Conservation (phyloP, 2,888 invertebrate genomes). For the Tortricodes alternella region DNA sequence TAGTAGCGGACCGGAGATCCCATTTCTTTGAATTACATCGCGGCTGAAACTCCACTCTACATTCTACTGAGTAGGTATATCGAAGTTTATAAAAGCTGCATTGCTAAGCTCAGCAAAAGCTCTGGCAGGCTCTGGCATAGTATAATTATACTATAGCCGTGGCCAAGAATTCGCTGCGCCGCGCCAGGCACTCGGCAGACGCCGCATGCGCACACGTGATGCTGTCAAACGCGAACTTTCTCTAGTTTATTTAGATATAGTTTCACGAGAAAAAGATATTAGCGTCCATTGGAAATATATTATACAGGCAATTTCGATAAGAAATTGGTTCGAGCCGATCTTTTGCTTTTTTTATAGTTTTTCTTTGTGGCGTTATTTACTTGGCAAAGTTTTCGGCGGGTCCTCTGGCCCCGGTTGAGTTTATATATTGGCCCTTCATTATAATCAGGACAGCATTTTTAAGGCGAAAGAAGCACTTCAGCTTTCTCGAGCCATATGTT, state of each 20-base stretch:
- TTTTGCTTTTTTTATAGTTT: conserved; percentile 45
- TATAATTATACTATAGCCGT: no score
- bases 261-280: conserved; percentile 28
- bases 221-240: conserved; percentile 61
- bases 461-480: background rate
- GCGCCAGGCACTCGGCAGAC: conserved; percentile 18
- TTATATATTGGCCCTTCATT: conserved; percentile 48
- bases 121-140: background rate
- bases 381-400: conserved; percentile 54
- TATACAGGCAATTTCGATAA: conserved; percentile 36
- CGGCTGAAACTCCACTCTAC: background rate
- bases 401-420: conserved; percentile 41
- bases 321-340: conserved; percentile 32
- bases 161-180: no score
- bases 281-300: conserved; percentile 24
- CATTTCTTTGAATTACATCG: conserved; percentile 4
- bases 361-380: conserved; percentile 49
- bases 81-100: background rate
- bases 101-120: background rate
- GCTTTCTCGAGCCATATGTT: background rate
- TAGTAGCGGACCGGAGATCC: conserved; percentile 2
- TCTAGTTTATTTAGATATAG: conserved; percentile 40
- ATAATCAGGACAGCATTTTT: conserved; percentile 36
- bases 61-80: background rate
- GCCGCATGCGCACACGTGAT: conserved; percentile 47